These are phyloP conservation scores for Serilophus lunatus DNA, from an alignment of 2,113 vertebrate species.

Conservation along the genomic window DNA sequence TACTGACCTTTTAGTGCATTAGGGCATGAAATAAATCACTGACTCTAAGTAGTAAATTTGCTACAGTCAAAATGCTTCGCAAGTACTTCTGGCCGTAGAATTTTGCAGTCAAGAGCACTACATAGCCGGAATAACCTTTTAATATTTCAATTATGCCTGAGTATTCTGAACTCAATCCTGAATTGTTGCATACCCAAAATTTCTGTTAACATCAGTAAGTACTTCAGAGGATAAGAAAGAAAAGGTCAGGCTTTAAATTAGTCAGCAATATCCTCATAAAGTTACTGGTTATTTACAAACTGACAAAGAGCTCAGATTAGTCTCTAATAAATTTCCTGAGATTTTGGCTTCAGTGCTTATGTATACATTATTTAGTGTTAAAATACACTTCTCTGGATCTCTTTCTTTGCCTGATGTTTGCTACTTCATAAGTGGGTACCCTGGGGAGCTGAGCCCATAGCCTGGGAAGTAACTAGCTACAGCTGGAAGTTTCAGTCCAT, in stretches of 20 bases:
- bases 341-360: neutral
- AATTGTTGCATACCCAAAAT: neutral
- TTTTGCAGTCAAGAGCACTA: slow-evolving; percentile 13
- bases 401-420: neutral
- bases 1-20: slow-evolving; percentile 37
- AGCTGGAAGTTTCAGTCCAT: neutral
- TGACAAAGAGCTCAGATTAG: neutral
- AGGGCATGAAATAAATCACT: slow-evolving; percentile 49
- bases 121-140: slow-evolving; percentile 18
- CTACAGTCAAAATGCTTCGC: slow-evolving; percentile 51
- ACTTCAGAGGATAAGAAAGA: neutral
- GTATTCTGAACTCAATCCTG: neutral
- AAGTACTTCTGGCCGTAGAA: neutral
- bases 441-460: no score
- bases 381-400: neutral
- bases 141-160: slow-evolving; percentile 10
- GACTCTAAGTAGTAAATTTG: slow-evolving; percentile 27
- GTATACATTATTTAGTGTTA: neutral
- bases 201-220: neutral
- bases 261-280: neutral
- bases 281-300: neutral
- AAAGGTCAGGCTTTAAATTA: slow-evolving; percentile 8
- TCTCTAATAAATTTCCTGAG: neutral
- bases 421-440: neutral
- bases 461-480: neutral